Conservation (phyloP, 2,113 vertebrate species). For the Thunnus thynnus region DNA sequence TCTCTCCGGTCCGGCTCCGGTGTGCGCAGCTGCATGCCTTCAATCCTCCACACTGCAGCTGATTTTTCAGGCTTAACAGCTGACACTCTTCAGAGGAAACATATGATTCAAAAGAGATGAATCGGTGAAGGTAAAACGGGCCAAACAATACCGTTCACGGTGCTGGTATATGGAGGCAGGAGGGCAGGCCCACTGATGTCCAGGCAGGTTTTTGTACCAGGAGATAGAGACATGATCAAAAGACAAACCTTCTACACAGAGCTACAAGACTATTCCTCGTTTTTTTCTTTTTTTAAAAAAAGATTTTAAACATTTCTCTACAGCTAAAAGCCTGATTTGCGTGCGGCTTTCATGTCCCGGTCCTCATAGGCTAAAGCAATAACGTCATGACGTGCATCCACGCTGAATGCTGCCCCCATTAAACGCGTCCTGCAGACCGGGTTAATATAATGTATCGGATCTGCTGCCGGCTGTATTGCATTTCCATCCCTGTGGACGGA, state of each 20-base stretch:
- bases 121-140: conserved; percentile 30
- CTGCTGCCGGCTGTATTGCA: background rate
- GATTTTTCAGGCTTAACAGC: background rate
- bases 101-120: background rate
- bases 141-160: conserved; percentile 36
- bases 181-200: conserved; percentile 15
- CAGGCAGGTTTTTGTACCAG: background rate
- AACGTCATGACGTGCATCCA: conserved; percentile 64
- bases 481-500: background rate
- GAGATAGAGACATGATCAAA: too few species aligned
- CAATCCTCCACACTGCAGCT: conserved; percentile 35
- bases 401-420: conserved; percentile 1
- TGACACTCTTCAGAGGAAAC: background rate
- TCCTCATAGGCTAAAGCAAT: conserved; percentile 51
- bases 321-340: conserved; percentile 45
- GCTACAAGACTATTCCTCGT: too few species aligned
- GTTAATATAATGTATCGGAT: background rate
- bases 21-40: conserved; percentile 26
- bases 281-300: background rate
- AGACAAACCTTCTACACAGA: too few species aligned
- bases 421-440: background rate
- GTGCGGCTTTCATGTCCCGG: conserved; percentile 22
- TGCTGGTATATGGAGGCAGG: background rate
- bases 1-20: background rate
- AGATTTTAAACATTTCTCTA: conserved; percentile 53